Evolutionary conservation across 2,888 invertebrate genomes (phyloP).

Genomic region (Xanthorhoe designata): DNA sequence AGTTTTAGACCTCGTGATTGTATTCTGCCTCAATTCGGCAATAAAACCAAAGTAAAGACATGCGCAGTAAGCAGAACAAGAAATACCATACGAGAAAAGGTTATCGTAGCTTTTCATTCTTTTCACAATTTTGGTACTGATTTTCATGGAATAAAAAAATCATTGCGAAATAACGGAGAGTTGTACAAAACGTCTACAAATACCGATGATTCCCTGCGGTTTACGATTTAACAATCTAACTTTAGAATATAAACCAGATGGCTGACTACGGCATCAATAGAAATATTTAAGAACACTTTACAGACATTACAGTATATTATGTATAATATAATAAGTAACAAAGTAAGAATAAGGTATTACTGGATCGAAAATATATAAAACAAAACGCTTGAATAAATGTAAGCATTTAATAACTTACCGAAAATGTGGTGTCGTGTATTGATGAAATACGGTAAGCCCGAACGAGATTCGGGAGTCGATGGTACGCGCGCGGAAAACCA

Average conservation of each 20-base stretch:
- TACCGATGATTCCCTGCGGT: conserved; percentile 76
- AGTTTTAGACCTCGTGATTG: conserved; percentile 13
- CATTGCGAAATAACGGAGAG: conserved; percentile 40
- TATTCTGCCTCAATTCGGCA: conserved; percentile 41
- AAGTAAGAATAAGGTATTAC: not conserved
- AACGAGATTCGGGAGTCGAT: conserved; percentile 47
- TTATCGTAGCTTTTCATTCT: conserved; percentile 42
- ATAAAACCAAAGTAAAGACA: conserved; percentile 60
- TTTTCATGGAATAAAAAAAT: not conserved
- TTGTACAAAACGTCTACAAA: conserved; percentile 63
- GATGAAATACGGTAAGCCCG: conserved; percentile 55
- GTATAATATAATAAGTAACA: too few species aligned
- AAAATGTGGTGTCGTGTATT: conserved; percentile 55
- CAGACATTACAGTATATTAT: conserved; percentile 42
- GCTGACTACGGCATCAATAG: conserved; percentile 77
- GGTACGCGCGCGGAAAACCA: conserved; percentile 60
- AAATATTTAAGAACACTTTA: conserved; percentile 71
- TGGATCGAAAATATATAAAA: conserved; percentile 11
- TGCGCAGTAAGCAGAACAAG: conserved; percentile 67
- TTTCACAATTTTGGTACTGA: not conserved
- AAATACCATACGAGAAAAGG: conserved; percentile 52
- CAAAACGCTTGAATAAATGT: conserved; percentile 3
- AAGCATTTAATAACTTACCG: conserved; percentile 47
- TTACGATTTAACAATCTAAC: conserved; percentile 85
- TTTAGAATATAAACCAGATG: conserved; percentile 85